These are phyloP conservation scores for Epistrophe eligans DNA, from an alignment of 2,888 invertebrate genomes.

Conservation along the genomic window DNA sequence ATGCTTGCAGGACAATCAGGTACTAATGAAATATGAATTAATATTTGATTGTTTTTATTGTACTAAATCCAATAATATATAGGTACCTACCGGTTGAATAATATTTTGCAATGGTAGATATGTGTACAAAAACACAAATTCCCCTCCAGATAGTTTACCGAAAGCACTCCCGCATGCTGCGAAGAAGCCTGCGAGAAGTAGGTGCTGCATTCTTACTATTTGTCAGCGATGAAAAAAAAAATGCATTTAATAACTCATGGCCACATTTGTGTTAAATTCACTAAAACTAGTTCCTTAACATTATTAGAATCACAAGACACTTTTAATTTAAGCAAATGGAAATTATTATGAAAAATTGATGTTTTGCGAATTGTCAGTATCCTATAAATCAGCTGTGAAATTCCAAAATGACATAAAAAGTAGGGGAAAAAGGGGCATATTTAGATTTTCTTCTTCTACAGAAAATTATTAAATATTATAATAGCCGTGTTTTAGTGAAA, in stretches of 20 bases:
- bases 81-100: slow-evolving; percentile 48
- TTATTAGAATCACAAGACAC: background rate
- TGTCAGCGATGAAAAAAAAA: background rate
- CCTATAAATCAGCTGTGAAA: background rate
- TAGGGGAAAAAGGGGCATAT: background rate
- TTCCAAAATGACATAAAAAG: background rate
- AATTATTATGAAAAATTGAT: background rate
- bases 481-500: too few species aligned
- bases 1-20: slow-evolving; percentile 79
- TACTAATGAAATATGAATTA: slow-evolving; percentile 41
- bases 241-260: background rate
- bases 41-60: background rate
- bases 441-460: background rate
- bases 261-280: background rate
- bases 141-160: slow-evolving; percentile 85
- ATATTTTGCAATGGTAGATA: slow-evolving; percentile 28
- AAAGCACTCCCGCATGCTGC: slow-evolving; percentile 86
- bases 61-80: background rate
- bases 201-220: slow-evolving; percentile 48
- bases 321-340: background rate
- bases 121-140: slow-evolving; percentile 64
- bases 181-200: slow-evolving; percentile 84
- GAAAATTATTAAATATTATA: too few species aligned
- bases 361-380: background rate
- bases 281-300: background rate